Percentiles rank a stretch among this genome's conserved stretches.
These are phyloP conservation scores for Venusia cambrica DNA, from an alignment of 2,888 invertebrate genomes.

Conservation along the genomic window DNA sequence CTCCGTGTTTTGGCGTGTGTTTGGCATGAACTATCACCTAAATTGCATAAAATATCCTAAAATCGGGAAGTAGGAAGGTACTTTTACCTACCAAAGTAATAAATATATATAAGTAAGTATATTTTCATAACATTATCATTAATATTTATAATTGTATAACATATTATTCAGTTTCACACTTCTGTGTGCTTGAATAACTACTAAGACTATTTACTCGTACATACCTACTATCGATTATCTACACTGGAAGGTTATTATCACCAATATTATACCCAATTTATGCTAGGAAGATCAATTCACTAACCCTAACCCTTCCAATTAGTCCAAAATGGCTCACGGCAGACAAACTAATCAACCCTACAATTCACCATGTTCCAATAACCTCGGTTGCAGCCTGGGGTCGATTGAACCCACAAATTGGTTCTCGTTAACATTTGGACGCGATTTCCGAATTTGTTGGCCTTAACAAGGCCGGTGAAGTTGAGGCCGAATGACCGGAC, in stretches of 20 bases:
- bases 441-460: slow-evolving; percentile 72
- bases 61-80: no score
- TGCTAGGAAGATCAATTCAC: slow-evolving; percentile 21
- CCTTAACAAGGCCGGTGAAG: slow-evolving; percentile 67
- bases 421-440: slow-evolving; percentile 73
- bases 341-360: slow-evolving; percentile 60
- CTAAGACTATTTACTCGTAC: no score
- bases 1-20: slow-evolving; percentile 34
- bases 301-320: slow-evolving; percentile 32
- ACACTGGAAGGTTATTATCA: no score
- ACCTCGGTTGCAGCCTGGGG: slow-evolving; percentile 26
- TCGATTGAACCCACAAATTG: slow-evolving; percentile 58
- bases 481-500: slow-evolving; percentile 67
- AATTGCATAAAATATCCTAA: no score
- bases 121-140: no score
- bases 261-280: slow-evolving; percentile 10
- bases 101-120: no score
- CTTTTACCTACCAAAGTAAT: no score
- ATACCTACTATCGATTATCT: slow-evolving; percentile 9
- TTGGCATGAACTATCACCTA: slow-evolving; percentile 1
- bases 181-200: no score
- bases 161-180: no score
- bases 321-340: slow-evolving; percentile 28
- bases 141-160: no score
- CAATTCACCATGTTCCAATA: slow-evolving; percentile 54